Evolutionary conservation across 64 coral and sea anemone genomes (phyloP), one percentile per base, ranked within the genome.

Genomic region (Hydrozoanthus tunicans): DNA sequence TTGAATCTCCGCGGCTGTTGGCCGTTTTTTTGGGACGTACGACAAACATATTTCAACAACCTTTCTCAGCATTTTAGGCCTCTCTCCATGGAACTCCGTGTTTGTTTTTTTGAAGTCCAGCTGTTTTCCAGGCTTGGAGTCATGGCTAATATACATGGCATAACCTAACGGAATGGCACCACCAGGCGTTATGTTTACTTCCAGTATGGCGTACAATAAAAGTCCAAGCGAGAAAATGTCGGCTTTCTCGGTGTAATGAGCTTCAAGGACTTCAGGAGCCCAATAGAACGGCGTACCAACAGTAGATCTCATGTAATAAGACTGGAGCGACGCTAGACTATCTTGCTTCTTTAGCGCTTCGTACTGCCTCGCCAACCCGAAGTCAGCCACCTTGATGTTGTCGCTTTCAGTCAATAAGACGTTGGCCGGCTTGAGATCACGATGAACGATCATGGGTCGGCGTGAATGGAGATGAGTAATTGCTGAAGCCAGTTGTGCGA

Each of bases 391-490:
- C 32, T 43, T 43, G 32, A 43, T 43, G 32, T 43, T 14, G 8
- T 85, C 81, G 27, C 24, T 63, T 64, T 5, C 61, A 9, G 81
- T 85, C 59, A 62, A 24, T 43, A 43, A 43, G 32, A 43, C 32
- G 32, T 43, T 43, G 32, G 32, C 32, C 32, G 32, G 32, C 32
- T 85, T 85, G 23, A 85, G 81, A 53, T 85, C 81, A 17, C 81
- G 58, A 20, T 85, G 81, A 20, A 85, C 81, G 7, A 79, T 57
- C 81, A 85, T 85, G 61, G 81, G 81, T 7, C 81, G 81, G 20
- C 81, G 81, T 52, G 81, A 85, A 85, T 85, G 81, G 11, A 85
- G 81, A 70, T 85, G 25, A 27, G 61, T 52, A 51, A 85, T 85
- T 67, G 81, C 82, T 54, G 64, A 86, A 17, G 82, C 82, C 82